A percentile compares a stretch with the other conserved stretches of the same genome.
Conservation (phyloP, 2,888 invertebrate genomes). For the Nomada ruficornis region DNA sequence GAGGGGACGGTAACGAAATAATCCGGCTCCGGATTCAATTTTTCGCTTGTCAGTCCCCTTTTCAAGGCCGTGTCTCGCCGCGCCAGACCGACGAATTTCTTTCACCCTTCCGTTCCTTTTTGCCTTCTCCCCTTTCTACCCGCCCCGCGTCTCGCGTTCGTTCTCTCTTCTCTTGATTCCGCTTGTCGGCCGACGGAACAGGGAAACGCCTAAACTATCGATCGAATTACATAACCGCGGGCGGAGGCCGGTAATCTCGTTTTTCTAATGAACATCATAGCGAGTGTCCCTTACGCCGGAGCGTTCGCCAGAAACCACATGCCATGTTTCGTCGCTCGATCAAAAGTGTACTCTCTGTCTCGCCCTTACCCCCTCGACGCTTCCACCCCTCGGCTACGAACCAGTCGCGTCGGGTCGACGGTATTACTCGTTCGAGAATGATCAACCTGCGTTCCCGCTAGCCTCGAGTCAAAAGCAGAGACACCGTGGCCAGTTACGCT, state of each 20-base stretch:
- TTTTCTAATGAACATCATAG: slow-evolving; percentile 71
- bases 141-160: not conserved
- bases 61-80: slow-evolving; percentile 35
- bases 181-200: slow-evolving; percentile 60
- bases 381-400: not conserved
- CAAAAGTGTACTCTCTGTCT: slow-evolving; percentile 5
- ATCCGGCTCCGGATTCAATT: slow-evolving; percentile 25
- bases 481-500: slow-evolving; percentile 47
- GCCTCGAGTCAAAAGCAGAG: slow-evolving; percentile 30
- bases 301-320: not conserved
- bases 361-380: no score
- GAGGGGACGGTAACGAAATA: slow-evolving; percentile 28
- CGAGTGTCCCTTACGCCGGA: slow-evolving; percentile 56
- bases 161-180: not conserved
- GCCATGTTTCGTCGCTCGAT: slow-evolving; percentile 6
- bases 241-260: slow-evolving; percentile 70
- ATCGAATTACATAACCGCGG: slow-evolving; percentile 74
- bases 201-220: slow-evolving; percentile 74
- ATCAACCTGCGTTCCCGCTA: slow-evolving; percentile 24
- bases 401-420: not conserved
- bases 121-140: not conserved
- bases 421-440: not conserved
- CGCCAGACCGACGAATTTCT: slow-evolving; percentile 23
- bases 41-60: slow-evolving; percentile 13
- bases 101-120: slow-evolving; percentile 7